Base-by-base conservation (phyloP, 2,888 invertebrate genomes). In the Piscicola geometra region DNA sequence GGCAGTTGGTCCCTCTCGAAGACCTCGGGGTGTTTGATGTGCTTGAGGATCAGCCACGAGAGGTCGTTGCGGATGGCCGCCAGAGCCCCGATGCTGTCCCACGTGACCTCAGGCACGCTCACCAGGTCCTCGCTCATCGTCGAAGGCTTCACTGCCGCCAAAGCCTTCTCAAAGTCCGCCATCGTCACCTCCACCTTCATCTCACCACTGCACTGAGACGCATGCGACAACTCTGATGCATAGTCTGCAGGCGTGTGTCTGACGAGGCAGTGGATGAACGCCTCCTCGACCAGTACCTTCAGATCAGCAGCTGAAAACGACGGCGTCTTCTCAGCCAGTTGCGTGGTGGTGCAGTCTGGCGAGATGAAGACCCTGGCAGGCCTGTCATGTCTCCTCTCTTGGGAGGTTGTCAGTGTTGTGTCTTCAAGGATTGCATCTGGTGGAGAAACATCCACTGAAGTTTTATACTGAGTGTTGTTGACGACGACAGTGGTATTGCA, bases 51-150 rank as follows among this genome's bases (percentile, higher is more conserved):
- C 15, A 33, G 33, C 64, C 64, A 73, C 15, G 33, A 18, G 12
- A 73, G 35, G 2, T 60, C 32, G 12, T 73, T 1, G 5, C 73
- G 15, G 52, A 73, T 64, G 21, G 25, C 18, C 2, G 18, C 36
- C n/a, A 73, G n/a, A 33, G 73, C 73, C 28, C 73, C 73, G 0
- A 73, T 35, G 64, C 35, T n/a, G 12, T 64, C 33, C 73, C 73
- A 73, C 15, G 73, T 73, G 1, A 36, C 52, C 36, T 73, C 73
- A 25, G 73, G 73, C 33, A 73, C 64, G 1, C 56, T 30, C 25
- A 73, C 56, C 25, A 41, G 0, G 28, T 73, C 41, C 25, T 64
- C 73, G 12, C n/a, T 41, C 64, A 64, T 73, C 12, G 64, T 52
- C 1, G 64, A 32, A 9, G 73, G 35, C 21, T 73, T 73, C 3